phyloP scores from a whole-genome alignment of 1,140 invertebrate species.

The Camponotus floridanus region DNA sequence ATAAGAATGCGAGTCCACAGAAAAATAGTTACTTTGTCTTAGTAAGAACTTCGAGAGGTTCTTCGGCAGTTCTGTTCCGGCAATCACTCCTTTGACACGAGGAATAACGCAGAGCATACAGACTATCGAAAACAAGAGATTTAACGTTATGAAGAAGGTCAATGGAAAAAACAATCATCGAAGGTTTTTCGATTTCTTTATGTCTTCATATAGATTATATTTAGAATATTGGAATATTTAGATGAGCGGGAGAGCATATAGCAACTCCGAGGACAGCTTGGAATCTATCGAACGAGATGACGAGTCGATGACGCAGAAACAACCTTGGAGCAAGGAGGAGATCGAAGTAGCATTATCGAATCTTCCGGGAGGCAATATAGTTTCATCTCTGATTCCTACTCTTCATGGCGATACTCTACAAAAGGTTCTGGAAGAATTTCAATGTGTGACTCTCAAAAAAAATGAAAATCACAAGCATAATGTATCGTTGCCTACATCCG shows the following conservation, averaged over 20 bases:
- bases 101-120: slow-evolving; percentile 55
- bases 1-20: not conserved
- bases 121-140: slow-evolving; percentile 16
- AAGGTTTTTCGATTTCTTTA: not conserved
- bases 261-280: slow-evolving; percentile 79
- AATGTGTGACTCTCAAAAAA: slow-evolving; percentile 62
- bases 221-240: slow-evolving; percentile 75
- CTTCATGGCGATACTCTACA: slow-evolving; percentile 74
- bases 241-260: slow-evolving; percentile 74
- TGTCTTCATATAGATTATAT: slow-evolving; percentile 6
- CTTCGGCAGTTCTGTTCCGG: too few species aligned
- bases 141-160: slow-evolving; percentile 68
- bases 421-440: slow-evolving; percentile 73
- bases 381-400: slow-evolving; percentile 76
- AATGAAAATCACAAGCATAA: slow-evolving; percentile 34
- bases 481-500: slow-evolving; percentile 68
- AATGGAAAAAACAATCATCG: slow-evolving; percentile 55
- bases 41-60: slow-evolving; percentile 69
- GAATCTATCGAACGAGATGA: slow-evolving; percentile 71
- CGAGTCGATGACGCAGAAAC: slow-evolving; percentile 74
- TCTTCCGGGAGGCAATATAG: slow-evolving; percentile 81
- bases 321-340: slow-evolving; percentile 80
- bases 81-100: slow-evolving; percentile 57
- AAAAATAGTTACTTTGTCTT: slow-evolving; percentile 41
- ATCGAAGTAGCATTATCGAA: slow-evolving; percentile 77